Conservation (phyloP, 2,113 vertebrate species). For the Podarcis muralis region DNA sequence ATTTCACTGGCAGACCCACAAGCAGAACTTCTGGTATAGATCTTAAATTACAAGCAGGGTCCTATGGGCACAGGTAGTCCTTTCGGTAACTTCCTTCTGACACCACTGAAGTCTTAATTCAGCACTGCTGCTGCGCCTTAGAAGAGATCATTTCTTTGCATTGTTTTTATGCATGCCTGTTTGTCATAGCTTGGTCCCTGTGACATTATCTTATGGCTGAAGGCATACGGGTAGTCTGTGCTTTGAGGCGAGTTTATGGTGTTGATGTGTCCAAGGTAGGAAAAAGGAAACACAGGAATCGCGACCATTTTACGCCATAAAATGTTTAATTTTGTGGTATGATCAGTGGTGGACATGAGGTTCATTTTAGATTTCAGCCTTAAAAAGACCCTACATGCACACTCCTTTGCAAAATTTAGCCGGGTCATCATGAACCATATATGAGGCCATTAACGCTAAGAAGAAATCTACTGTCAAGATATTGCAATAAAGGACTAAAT, state of each 20-base stretch:
- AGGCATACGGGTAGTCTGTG: background rate
- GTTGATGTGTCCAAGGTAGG: conserved; percentile 10
- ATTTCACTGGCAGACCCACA: background rate
- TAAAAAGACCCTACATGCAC: conserved; percentile 42
- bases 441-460: conserved; percentile 52
- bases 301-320: background rate
- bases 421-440: conserved; percentile 58
- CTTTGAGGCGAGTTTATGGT: conserved; percentile 42
- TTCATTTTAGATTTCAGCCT: conserved; percentile 53
- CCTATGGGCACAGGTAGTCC: background rate
- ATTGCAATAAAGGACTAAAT: conserved; percentile 82
- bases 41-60: background rate
- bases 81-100: background rate
- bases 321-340: background rate
- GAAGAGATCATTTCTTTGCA: conserved; percentile 31
- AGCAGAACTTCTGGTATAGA: background rate
- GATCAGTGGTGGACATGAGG: conserved; percentile 17
- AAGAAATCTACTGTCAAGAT: conserved; percentile 78
- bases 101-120: background rate
- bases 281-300: conserved; percentile 10
- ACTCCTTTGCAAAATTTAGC: conserved; percentile 62
- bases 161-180: conserved; percentile 33
- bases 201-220: background rate
- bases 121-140: conserved; percentile 36
- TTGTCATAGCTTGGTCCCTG: background rate